Base-by-base conservation (phyloP, 2,797 vertebrate genomes). In the Xenops minutus region DNA sequence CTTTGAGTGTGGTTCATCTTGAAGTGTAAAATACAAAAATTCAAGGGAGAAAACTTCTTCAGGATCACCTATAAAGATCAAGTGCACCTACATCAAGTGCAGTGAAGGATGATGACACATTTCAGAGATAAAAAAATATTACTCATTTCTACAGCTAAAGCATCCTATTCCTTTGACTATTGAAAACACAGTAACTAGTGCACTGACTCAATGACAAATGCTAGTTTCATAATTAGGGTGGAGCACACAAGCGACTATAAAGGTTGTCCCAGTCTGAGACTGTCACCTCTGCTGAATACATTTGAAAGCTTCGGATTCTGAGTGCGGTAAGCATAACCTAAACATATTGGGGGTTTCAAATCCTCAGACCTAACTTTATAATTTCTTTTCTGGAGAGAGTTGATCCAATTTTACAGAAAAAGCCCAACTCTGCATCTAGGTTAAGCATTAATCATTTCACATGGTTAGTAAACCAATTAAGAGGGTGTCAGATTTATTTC, bases 211-310 rank as follows among this genome's bases (percentile, higher is more conserved):
- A 66, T 36, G 78, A 94, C 95, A 97, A 96, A 94, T 69, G 80
- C 52, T 49, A 91, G 93, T 97, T 97, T 96, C 96, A 91, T 94
- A 92, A 98, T 95, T 94, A 94, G 95, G 97, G 97, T 93, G 97
- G 97, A 92, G 95, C 81, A 90, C 27, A n/a, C 59, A 91, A 95
- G 92, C 75, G 76, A 88, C 95, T 98, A 98, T 98, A 98, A 98
- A 98, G 87, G 94, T 55, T 68, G 90, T 7, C 37, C 41, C 80
- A 85, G 2, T 71, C 63, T 56, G 48, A 48, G 66, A 92, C 88
- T 94, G 83, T 94, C 44, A 76, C 41, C 54, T 63, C 80, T 46
- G n/a, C 52, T 79, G 34, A 37, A 88, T 44, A 94, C 67, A 63
- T 75, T 71, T 44, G 84, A 85, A 76, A 80, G 69, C 37, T 80